These are phyloP conservation scores for Protosalanx chinensis DNA, from an alignment of 2,797 vertebrate species.

Conservation along the genomic window DNA sequence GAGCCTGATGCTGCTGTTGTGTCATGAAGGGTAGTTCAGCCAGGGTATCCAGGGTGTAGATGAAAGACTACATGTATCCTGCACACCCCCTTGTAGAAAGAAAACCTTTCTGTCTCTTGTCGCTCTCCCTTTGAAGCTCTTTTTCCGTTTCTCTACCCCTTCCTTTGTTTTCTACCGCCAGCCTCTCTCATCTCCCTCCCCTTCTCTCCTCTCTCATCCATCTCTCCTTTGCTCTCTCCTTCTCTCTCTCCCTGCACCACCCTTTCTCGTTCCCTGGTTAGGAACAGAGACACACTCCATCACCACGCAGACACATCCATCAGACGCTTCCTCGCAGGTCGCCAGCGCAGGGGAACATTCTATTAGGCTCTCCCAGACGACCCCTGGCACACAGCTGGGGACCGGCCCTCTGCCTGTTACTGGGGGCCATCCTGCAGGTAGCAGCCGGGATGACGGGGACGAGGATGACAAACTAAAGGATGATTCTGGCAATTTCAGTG, in stretches of 20 bases:
- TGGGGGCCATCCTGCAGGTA: too few species aligned
- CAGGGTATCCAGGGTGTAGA: not conserved
- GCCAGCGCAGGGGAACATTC: constrained; percentile 35
- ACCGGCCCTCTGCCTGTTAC: not conserved
- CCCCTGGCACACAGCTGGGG: not conserved
- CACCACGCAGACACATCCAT: constrained; percentile 34
- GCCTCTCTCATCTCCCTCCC: not conserved
- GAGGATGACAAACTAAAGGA: not conserved
- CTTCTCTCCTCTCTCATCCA: not conserved
- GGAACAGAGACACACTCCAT: constrained; percentile 21
- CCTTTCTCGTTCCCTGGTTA: not conserved
- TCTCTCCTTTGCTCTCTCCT: not conserved
- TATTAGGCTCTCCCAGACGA: constrained; percentile 19
- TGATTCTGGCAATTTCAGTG: not conserved
- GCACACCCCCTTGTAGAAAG: not conserved
- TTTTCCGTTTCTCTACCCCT: constrained; percentile 3
- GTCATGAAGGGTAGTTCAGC: too few species aligned
- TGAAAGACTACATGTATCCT: too few species aligned
- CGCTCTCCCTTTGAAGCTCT: not conserved
- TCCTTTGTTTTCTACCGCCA: constrained; percentile 5
- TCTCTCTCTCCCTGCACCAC: not conserved
- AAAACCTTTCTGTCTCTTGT: not conserved
- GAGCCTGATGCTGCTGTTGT: too few species aligned
- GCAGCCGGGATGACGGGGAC: not conserved
- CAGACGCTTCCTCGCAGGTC: constrained; percentile 25